Evolutionary conservation across 2,888 invertebrate genomes (phyloP).

Genomic region (Meta bourneti): DNA sequence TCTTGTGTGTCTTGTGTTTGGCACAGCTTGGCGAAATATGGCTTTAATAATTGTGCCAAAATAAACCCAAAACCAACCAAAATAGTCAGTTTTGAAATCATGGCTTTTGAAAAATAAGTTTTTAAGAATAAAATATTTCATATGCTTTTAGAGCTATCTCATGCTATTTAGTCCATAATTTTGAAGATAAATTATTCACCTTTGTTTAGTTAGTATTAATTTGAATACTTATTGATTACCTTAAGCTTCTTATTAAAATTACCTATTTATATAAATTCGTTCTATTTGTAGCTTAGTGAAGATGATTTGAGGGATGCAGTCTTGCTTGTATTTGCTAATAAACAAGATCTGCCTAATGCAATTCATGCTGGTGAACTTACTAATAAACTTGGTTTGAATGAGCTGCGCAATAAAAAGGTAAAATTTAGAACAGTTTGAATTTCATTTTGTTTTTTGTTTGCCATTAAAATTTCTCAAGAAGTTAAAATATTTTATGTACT

Average conservation of each 20-base stretch:
- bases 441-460: too few species aligned
- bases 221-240: neutral
- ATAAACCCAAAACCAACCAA: too few species aligned
- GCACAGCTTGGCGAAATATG: too few species aligned
- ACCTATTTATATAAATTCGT: neutral
- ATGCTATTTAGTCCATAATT: too few species aligned
- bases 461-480: too few species aligned
- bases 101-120: too few species aligned
- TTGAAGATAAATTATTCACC: too few species aligned
- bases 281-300: slow-evolving; percentile 87
- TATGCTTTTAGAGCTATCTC: too few species aligned
- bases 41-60: too few species aligned
- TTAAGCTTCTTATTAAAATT: slow-evolving; percentile 9
- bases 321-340: slow-evolving; percentile 97
- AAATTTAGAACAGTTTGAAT: slow-evolving; percentile 66
- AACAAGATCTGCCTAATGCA: slow-evolving; percentile 94
- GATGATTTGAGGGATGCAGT: slow-evolving; percentile 96
- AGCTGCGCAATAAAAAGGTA: slow-evolving; percentile 90
- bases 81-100: too few species aligned
- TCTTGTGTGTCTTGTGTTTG: too few species aligned
- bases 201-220: neutral
- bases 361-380: slow-evolving; percentile 97
- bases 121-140: too few species aligned
- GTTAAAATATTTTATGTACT: neutral
- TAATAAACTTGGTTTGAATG: slow-evolving; percentile 93